Evolutionary conservation across 2,113 vertebrate genomes (phyloP).

Genomic region (Bubo scandiacus): DNA sequence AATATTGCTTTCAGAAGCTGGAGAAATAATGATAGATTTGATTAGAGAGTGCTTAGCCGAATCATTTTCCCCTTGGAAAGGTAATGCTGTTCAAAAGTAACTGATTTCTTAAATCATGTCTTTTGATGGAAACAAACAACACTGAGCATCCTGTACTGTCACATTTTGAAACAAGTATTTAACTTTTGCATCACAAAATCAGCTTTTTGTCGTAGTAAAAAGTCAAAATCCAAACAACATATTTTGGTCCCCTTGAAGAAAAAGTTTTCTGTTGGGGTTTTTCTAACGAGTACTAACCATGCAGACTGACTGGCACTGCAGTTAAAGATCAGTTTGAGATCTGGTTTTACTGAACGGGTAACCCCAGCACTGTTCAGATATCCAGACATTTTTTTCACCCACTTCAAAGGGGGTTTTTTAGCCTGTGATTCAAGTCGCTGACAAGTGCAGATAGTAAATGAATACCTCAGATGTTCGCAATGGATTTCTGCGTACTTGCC

Average conservation of each 20-base stretch:
- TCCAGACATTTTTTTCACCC: neutral
- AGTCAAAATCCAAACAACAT: neutral
- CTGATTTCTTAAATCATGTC: neutral
- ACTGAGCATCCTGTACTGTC: too few relatives aligned
- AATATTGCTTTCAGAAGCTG: neutral
- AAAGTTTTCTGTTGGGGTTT: neutral
- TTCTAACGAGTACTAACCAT: neutral
- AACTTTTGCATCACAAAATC: neutral
- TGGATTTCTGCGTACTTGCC: neutral
- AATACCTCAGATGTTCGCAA: neutral
- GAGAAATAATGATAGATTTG: neutral
- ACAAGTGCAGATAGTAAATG: neutral
- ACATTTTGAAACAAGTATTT: neutral
- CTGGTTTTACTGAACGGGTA: neutral
- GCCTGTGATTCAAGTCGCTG: neutral
- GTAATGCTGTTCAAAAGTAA: neutral
- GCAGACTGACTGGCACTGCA: too few relatives aligned
- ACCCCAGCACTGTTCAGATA: neutral
- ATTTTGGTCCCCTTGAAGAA: neutral
- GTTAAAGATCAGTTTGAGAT: neutral
- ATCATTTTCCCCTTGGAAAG: slow-evolving; percentile 3
- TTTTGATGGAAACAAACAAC: neutral
- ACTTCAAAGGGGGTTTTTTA: neutral
- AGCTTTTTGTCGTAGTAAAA: neutral
- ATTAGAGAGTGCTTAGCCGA: neutral